Base-by-base conservation (phyloP, 2,888 invertebrate species). In the Alloplasta piceator region DNA sequence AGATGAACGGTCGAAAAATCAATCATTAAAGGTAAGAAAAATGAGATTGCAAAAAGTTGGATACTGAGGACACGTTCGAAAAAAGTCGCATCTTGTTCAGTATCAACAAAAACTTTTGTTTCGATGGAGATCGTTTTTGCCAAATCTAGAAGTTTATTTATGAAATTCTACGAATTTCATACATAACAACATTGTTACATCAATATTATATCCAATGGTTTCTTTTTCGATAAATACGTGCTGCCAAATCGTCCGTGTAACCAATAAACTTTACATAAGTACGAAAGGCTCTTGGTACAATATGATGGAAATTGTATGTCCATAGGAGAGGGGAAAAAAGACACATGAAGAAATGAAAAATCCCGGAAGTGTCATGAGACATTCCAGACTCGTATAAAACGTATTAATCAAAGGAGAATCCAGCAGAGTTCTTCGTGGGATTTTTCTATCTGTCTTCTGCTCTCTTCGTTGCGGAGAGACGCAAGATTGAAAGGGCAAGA, bases 321-420 rank as follows among this genome's bases (percentile, higher is more conserved):
- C 58, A 56, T 68, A 43, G 50, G 39, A 64, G 4, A 52, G 7
- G 5, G 12, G 10, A 7, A 46, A 38, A 10, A 46, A 55, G n/a
- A n/a, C 39, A 12, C 9, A 36, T n/a, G 38, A 61, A 46, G 39
- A 14, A 56, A n/a, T 14, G 43, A 50, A 66, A 70, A 71, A 70
- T 66, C 74, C 41, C 16, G 68, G 46, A 56, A 64, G 70, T 56
- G 71, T 52, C 70, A 56, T 63, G 76, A 77, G 68, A 80, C 76
- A 80, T 77, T 80, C 80, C 68, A 38, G 63, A 64, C 76, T 77
- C 77, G 80, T 80, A 77, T 72, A 80, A 80, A 77, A 80, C 68
- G 77, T 80, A 80, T 80, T 77, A 80, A 80, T 80, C 77, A 80
- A 80, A 61, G 46, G 72, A 72, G 67, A 56, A 41, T 48, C 73